Evolutionary conservation across 2,888 invertebrate genomes (phyloP).

Genomic region (Meteorus colon): DNA sequence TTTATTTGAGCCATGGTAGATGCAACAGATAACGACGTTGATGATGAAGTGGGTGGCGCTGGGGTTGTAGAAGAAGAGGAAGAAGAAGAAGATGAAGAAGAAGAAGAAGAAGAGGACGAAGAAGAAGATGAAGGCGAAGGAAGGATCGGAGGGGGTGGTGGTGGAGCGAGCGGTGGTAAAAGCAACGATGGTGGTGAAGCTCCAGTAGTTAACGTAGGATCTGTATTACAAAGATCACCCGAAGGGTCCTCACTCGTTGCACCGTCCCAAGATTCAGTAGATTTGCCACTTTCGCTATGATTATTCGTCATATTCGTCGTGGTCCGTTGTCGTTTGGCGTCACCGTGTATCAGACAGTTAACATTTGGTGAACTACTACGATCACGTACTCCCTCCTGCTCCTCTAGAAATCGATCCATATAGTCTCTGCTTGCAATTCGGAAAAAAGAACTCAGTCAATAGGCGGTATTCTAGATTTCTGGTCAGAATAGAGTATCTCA

Average conservation of each 20-base stretch:
- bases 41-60: constrained; percentile 24
- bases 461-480: constrained; percentile 31
- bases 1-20: constrained; percentile 30
- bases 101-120: constrained; percentile 8
- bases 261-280: constrained; percentile 66
- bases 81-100: constrained; percentile 22
- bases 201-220: constrained; percentile 38
- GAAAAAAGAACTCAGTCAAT: constrained; percentile 50
- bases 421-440: constrained; percentile 79
- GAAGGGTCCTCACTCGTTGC: constrained; percentile 52
- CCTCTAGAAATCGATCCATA: constrained; percentile 93
- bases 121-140: constrained; percentile 26
- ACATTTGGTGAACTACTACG: constrained; percentile 84
- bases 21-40: constrained; percentile 33
- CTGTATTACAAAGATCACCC: constrained; percentile 48
- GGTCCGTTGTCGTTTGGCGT: constrained; percentile 67
- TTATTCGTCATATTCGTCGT: constrained; percentile 57
- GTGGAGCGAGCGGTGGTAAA: constrained; percentile 39
- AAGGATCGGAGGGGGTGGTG: constrained; percentile 36
- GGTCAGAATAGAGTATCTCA: neutral
- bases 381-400: constrained; percentile 82
- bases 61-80: constrained; percentile 19
- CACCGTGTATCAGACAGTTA: constrained; percentile 72
- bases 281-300: constrained; percentile 61
- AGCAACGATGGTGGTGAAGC: constrained; percentile 44